These are phyloP conservation scores for Leptopilina drosophilae DNA, from an alignment of 2,888 invertebrate species.

Conservation along the genomic window DNA sequence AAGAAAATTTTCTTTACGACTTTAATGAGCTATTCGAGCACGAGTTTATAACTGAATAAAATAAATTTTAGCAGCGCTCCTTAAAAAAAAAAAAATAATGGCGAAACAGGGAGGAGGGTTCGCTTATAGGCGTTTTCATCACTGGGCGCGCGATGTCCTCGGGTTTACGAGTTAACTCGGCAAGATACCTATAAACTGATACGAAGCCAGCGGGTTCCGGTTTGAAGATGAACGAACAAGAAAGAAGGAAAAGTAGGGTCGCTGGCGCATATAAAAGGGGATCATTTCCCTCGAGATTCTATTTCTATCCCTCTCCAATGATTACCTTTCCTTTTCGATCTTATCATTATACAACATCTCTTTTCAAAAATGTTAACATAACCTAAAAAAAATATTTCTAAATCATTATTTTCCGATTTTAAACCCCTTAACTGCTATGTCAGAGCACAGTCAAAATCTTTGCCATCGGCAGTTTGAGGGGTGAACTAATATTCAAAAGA, in stretches of 20 bases:
- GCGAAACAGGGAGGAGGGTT: slow-evolving; percentile 23
- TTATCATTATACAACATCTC: slow-evolving; percentile 36
- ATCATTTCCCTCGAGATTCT: slow-evolving; percentile 43
- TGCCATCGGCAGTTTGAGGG: too few relatives aligned
- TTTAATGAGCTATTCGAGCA: not conserved
- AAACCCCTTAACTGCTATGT: too few relatives aligned
- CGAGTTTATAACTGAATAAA: not conserved
- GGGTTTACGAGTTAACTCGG: slow-evolving; percentile 55
- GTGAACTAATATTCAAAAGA: too few relatives aligned
- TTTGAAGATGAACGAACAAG: slow-evolving; percentile 17
- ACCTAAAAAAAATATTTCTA: not conserved
- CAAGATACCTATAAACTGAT: slow-evolving; percentile 51
- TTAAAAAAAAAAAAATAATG: slow-evolving; percentile 17
- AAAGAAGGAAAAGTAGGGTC: slow-evolving; percentile 40
- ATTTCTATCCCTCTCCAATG: slow-evolving; percentile 39
- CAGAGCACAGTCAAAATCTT: too few relatives aligned
- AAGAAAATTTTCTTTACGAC: too few relatives aligned
- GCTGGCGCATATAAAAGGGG: slow-evolving; percentile 49
- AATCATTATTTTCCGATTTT: not conserved
- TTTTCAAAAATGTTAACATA: not conserved
- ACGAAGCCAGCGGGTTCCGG: slow-evolving; percentile 25
- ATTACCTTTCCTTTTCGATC: slow-evolving; percentile 47
- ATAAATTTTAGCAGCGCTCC: not conserved
- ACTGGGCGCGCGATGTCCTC: slow-evolving; percentile 41
- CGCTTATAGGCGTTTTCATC: slow-evolving; percentile 43